Base-by-base conservation (phyloP, 92 coral and sea anemone species). In the Siderastrea siderea region DNA sequence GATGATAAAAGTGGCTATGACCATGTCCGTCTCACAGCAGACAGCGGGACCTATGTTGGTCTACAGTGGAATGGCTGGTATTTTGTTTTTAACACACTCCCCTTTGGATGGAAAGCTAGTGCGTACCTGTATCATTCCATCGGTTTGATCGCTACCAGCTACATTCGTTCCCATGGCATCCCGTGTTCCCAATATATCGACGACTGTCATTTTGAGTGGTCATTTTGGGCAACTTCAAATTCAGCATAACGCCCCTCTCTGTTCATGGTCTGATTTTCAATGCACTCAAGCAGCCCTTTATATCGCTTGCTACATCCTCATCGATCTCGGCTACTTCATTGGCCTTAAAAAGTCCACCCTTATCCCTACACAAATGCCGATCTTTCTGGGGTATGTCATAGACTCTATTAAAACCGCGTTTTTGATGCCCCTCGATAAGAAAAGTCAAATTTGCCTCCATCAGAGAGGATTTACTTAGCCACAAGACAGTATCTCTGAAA, bases 101-200 rank as follows among this genome's bases (percentile, higher is more conserved):
- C 84, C 55, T 77, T 66, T 65, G 89, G 83, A 5, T 86, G 89
- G 89, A 86, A 86, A 58, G 89, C 89, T 47, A 84, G 88, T 10
- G 80, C 60, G 60, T 55, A 55, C 60, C 7, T 55, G 7, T 55
- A 7, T 55, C 60, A 55, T 43, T 67, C 71, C 17, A 67, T 43
- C 47, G 71, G 71, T 67, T 67, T 67, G 71, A 67, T 67, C 71
- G 47, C 71, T 44, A 67, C 47, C 17, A 67, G 71, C 71, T 26
- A 17, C 71, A 67, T 67, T 67, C 71, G 45, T 43, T 67, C 71
- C 9, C 71, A 67, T 43, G 45, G 71, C 47, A 44, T 67, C 47
- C 71, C 71, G 7, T 67, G 71, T 61, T 61, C n/a, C 16, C 66
- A 13, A 11, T 61, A 61, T 61, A 61, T 61, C 12, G 66, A 61